Percentiles rank a stretch among this genome's conserved stretches.
Evolutionary conservation across 2,113 vertebrate species (phyloP).

Genomic region (Burhinus bistriatus): DNA sequence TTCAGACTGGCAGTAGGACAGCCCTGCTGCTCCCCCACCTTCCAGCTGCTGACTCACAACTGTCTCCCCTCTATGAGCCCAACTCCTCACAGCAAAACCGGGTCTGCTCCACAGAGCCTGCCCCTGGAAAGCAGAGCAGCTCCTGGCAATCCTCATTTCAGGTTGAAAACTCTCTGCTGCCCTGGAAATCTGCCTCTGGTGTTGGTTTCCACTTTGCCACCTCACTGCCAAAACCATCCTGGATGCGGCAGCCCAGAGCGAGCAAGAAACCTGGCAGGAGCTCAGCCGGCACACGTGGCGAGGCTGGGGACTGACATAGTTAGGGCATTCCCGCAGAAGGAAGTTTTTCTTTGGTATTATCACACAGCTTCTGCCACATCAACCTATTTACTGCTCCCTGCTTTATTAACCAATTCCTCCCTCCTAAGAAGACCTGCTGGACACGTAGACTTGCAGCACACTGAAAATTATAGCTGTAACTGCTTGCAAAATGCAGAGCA

Average conservation of each 20-base stretch:
- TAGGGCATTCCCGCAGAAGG: background rate
- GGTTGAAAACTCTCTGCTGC: background rate
- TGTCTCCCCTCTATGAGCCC: background rate
- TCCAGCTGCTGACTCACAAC: accelerated
- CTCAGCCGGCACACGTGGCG: accelerated
- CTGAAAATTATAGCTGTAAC: background rate
- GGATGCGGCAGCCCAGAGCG: background rate
- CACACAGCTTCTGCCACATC: background rate
- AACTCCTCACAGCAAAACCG: background rate
- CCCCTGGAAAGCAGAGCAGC: background rate
- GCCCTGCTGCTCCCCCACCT: background rate
- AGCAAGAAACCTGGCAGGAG: background rate
- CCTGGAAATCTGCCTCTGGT: background rate
- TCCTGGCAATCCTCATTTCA: background rate
- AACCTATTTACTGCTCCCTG: background rate
- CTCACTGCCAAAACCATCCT: background rate
- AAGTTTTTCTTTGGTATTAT: background rate
- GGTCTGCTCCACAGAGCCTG: background rate
- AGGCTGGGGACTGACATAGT: background rate
- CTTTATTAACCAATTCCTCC: background rate
- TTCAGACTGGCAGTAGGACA: background rate
- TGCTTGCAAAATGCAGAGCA: background rate
- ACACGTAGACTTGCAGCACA: background rate
- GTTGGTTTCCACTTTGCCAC: background rate
- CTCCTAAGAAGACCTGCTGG: background rate